These are phyloP conservation scores for Macrostomum cliftonense DNA, from an alignment of 2,888 invertebrate species.

Conservation along the genomic window DNA sequence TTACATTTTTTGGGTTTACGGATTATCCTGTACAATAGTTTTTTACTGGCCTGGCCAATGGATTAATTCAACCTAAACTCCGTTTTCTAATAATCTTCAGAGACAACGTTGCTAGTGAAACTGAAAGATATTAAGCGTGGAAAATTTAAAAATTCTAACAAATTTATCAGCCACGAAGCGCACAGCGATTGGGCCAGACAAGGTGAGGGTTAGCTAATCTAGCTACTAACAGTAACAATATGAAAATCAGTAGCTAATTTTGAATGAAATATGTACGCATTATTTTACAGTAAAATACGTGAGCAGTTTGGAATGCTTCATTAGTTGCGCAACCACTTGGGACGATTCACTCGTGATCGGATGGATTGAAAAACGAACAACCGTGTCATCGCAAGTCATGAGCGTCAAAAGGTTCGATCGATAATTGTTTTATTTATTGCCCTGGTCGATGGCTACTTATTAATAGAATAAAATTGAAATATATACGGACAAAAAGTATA, in stretches of 20 bases:
- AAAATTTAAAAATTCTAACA: slow-evolving; percentile 26
- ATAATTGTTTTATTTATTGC: too few relatives aligned
- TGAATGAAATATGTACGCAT: too few relatives aligned
- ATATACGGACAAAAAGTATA: too few relatives aligned
- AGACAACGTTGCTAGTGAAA: slow-evolving; percentile 26
- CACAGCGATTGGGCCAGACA: slow-evolving; percentile 35
- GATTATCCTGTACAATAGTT: background rate
- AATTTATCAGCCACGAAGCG: slow-evolving; percentile 24
- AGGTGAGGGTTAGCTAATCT: slow-evolving; percentile 17
- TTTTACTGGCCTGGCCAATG: background rate
- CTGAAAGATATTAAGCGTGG: slow-evolving; percentile 21
- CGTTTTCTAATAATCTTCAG: slow-evolving; percentile 15
- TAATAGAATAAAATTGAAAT: too few relatives aligned
- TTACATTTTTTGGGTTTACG: background rate
- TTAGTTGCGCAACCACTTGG: slow-evolving; percentile 33
- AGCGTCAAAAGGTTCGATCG: too few relatives aligned
- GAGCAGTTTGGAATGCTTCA: slow-evolving; percentile 33
- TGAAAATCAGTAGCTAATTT: too few relatives aligned
- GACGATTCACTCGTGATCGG: slow-evolving; percentile 32
- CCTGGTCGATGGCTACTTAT: too few relatives aligned
- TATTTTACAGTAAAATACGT: slow-evolving; percentile 32
- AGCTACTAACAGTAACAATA: too few relatives aligned
- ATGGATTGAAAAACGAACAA: slow-evolving; percentile 35
- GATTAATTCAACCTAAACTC: too few relatives aligned
- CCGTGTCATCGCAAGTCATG: background rate